These are phyloP conservation scores for Holotrichia oblita DNA, from an alignment of 1,140 invertebrate species.

Conservation along the genomic window DNA sequence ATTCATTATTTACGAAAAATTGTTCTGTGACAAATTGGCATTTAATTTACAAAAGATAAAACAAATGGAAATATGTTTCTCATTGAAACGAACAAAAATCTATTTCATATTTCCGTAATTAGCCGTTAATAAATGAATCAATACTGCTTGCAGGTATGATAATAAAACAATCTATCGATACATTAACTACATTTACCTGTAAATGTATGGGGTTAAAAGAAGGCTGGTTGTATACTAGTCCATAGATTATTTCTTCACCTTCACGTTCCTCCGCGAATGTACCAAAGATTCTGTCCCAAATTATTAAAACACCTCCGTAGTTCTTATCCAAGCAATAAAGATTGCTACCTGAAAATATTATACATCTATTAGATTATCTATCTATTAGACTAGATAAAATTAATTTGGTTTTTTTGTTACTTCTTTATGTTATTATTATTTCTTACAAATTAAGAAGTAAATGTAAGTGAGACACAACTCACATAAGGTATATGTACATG, in stretches of 20 bases:
- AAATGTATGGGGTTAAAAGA: constrained; percentile 83
- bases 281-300: constrained; percentile 89
- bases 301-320: constrained; percentile 86
- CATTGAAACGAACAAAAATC: too few species aligned
- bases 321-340: constrained; percentile 89
- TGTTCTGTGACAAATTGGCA: too few species aligned
- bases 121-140: too few species aligned
- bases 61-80: too few species aligned
- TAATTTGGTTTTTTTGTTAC: neutral
- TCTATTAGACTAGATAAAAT: neutral
- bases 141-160: too few species aligned
- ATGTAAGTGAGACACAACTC: neutral
- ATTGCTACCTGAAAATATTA: constrained; percentile 72
- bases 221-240: constrained; percentile 80
- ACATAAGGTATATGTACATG: neutral
- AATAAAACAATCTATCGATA: neutral
- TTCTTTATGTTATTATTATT: neutral
- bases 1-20: too few species aligned
- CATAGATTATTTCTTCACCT: constrained; percentile 82
- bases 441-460: neutral
- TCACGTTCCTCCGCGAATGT: constrained; percentile 79
- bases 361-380: neutral
- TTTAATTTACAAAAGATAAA: too few species aligned
- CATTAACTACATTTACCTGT: constrained; percentile 69
- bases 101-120: too few species aligned